A percentile compares a stretch with the other conserved stretches of the same genome.
Conservation (phyloP, 2,888 invertebrate species). For the Amorpha juglandis region DNA sequence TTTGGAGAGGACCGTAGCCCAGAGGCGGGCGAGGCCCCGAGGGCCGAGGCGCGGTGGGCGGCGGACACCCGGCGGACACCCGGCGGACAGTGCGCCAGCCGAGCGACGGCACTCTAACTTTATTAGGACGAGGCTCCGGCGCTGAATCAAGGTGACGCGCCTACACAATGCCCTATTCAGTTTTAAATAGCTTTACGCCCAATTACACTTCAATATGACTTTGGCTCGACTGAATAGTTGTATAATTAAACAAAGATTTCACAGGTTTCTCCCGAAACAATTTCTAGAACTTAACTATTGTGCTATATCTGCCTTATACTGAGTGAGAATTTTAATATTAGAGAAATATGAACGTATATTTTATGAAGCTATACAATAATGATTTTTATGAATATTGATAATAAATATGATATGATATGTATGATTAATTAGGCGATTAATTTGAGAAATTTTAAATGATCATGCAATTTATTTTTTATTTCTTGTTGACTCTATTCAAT, state of each 20-base stretch:
- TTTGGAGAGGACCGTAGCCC: conserved; percentile 35
- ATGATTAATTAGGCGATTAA: no score
- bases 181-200: conserved; percentile 84
- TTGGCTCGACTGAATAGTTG: conserved; percentile 74
- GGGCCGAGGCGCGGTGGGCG: conserved; percentile 54
- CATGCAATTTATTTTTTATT: no score
- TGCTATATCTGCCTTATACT: conserved; percentile 34
- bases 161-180: conserved; percentile 82
- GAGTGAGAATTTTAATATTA: no score
- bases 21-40: conserved; percentile 46
- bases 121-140: conserved; percentile 73
- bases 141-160: conserved; percentile 81
- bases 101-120: conserved; percentile 75
- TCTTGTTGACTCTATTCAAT: no score
- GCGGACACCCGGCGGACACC: no score
- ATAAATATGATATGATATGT: no score
- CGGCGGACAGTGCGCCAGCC: conserved; percentile 45
- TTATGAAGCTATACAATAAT: no score
- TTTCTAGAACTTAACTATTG: conserved; percentile 37
- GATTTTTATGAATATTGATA: no score
- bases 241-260: conserved; percentile 78
- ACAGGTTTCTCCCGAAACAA: conserved; percentile 51
- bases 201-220: conserved; percentile 81
- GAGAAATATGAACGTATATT: no score
- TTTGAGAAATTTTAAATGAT: no score